Evolutionary conservation across 2,888 invertebrate species (phyloP).

Genomic region (Alcis repandata): DNA sequence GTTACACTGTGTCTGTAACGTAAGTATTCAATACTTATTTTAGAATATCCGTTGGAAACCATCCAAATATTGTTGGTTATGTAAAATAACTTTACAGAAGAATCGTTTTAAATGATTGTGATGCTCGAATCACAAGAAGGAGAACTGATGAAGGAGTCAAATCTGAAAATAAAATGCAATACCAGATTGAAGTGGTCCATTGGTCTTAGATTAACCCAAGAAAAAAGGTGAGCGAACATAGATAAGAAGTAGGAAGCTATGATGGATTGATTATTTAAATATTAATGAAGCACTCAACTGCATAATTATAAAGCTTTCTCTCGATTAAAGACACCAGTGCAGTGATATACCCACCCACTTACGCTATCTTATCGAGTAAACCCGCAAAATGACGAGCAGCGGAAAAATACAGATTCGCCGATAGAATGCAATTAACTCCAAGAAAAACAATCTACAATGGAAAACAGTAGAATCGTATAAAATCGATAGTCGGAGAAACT

Average conservation of each 20-base stretch:
- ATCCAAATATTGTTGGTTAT: constrained; percentile 56
- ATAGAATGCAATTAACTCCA: constrained; percentile 23
- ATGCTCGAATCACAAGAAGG: too few species aligned
- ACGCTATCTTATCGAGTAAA: constrained; percentile 34
- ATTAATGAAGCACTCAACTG: neutral
- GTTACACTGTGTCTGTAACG: constrained; percentile 19
- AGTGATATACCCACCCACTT: constrained; percentile 8
- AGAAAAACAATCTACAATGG: constrained; percentile 41
- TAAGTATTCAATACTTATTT: constrained; percentile 52
- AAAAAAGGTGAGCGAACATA: neutral
- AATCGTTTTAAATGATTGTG: constrained; percentile 30
- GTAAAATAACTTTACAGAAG: constrained; percentile 27
- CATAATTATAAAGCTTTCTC: constrained; percentile 2
- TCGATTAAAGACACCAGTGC: neutral
- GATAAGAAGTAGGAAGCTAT: neutral
- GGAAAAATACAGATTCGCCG: constrained; percentile 31
- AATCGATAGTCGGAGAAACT: constrained; percentile 30
- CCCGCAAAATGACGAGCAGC: constrained; percentile 19
- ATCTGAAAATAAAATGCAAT: too few species aligned
- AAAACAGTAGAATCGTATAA: constrained; percentile 15
- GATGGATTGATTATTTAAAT: neutral
- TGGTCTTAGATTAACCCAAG: neutral
- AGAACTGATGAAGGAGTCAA: too few species aligned
- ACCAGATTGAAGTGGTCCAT: neutral
- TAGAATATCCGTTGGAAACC: constrained; percentile 60